These are phyloP conservation scores for Prosapia bicincta DNA, from an alignment of 2,888 invertebrate species.

Conservation along the genomic window DNA sequence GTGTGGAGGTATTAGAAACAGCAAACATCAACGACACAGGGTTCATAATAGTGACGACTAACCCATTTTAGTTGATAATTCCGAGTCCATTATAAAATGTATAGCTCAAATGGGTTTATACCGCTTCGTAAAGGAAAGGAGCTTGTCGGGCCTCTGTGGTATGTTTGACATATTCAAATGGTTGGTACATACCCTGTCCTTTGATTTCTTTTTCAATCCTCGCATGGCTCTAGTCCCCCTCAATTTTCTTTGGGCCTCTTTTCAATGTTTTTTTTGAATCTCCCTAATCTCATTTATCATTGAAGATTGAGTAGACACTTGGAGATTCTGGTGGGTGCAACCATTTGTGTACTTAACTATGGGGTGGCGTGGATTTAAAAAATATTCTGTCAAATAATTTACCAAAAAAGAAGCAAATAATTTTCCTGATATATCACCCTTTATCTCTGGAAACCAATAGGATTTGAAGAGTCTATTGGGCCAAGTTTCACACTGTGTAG, in stretches of 20 bases:
- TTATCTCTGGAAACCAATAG: constrained; percentile 15
- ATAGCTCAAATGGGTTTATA: constrained; percentile 20
- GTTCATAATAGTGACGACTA: constrained; percentile 18
- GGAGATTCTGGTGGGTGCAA: constrained; percentile 40
- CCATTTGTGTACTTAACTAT: constrained; percentile 39
- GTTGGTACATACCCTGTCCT: constrained; percentile 26
- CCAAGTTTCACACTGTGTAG: constrained; percentile 21
- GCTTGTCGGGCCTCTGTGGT: constrained; percentile 22
- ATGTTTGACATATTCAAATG: constrained; percentile 25
- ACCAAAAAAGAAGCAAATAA: constrained; percentile 14
- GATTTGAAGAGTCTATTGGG: constrained; percentile 9
- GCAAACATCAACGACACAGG: constrained; percentile 22
- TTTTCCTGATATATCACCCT: constrained; percentile 11
- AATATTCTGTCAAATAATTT: constrained; percentile 10
- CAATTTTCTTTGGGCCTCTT: constrained; percentile 42
- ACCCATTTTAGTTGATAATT: constrained; percentile 15
- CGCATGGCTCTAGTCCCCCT: constrained; percentile 40
- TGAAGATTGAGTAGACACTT: constrained; percentile 39
- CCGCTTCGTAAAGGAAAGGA: constrained; percentile 30
- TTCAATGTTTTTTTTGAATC: constrained; percentile 41
- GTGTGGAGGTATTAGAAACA: constrained; percentile 18
- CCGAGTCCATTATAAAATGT: constrained; percentile 29
- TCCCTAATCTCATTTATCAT: constrained; percentile 35
- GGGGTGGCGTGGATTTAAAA: constrained; percentile 4
- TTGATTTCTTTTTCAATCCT: constrained; percentile 34